Base-by-base conservation (phyloP, 2,888 invertebrate species). In the Rapana venosa region DNA sequence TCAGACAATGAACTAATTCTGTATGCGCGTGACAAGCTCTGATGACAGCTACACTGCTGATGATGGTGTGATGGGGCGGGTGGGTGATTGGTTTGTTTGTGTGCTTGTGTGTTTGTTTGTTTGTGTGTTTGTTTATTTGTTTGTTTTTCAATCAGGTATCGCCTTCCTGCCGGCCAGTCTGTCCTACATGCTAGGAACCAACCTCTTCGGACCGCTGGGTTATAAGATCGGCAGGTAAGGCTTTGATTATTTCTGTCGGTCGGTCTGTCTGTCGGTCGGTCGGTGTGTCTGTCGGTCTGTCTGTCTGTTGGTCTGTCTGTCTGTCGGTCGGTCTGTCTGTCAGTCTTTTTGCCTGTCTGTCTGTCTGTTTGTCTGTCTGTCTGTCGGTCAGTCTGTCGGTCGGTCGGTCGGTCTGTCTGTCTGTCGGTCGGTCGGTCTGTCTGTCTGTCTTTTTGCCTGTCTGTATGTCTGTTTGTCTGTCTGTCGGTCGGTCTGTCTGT, bases 101-200 rank as follows among this genome's bases (percentile, higher is more conserved):
- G 11, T 11, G 61, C 17, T 61, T 11, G 11, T 61, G 61, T 61
- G 11, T 61, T 17, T 61, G 61, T 61, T 61, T 61, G 61, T 61
- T n/a, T 61, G 61, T 17, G 8, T 81, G 81, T 81, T 81, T 81
- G 61, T 61, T 61, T 61, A 17, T 17, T 61, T 61, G 61, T 61
- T 61, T 61, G 61, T 61, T 90, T 90, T 36, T 74, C 6, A 93
- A 93, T 17, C 92, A 94, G 98, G 98, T 15, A 97, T 97, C 0
- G 98, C 98, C 13, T 98, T 98, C 94, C 97, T 98, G 92, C 98
- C 98, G 0, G 98, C 98, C 95, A 98, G 98, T 93, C 95, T 98
- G 87, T 98, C 98, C 1, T 98, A 98, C 95, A 97, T 98, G 92
- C 96, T 98, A 84, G 98, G 98, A 61, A 98, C 98, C 4, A 98